These are phyloP conservation scores for Mythimna lalbum DNA, from an alignment of 2,888 invertebrate genomes.

Conservation along the genomic window DNA sequence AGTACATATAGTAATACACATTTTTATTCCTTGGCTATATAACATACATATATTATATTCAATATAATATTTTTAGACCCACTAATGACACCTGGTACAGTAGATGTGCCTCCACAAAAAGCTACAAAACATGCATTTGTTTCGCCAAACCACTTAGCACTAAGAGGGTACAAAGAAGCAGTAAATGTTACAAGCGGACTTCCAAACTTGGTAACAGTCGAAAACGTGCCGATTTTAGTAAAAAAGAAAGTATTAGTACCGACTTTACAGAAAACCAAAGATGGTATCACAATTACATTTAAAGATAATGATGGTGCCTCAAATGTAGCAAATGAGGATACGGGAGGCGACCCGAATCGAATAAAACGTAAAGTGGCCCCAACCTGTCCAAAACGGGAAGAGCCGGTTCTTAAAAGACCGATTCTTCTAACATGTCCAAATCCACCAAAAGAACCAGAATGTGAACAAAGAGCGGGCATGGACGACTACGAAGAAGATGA, in stretches of 20 bases:
- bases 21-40: not conserved
- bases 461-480: not conserved
- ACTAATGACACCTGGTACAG: not conserved
- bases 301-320: not conserved
- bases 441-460: not conserved
- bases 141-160: not conserved
- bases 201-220: not conserved
- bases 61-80: slow-evolving; percentile 19
- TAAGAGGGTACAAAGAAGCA: not conserved
- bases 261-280: not conserved
- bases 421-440: not conserved
- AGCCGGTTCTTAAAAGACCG: not conserved
- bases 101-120: not conserved
- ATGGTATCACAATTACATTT: not conserved
- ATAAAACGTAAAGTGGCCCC: not conserved
- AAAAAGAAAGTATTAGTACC: not conserved
- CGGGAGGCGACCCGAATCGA: not conserved
- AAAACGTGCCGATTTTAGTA: not conserved
- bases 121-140: not conserved
- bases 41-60: not conserved
- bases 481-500: slow-evolving; percentile 8
- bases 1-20: no score
- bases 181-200: slow-evolving; percentile 11
- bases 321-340: not conserved
- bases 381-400: slow-evolving; percentile 2